Percentiles rank a stretch among this genome's conserved stretches.
These are phyloP conservation scores for Podabrus alpinus DNA, from an alignment of 2,888 invertebrate genomes.

Conservation along the genomic window DNA sequence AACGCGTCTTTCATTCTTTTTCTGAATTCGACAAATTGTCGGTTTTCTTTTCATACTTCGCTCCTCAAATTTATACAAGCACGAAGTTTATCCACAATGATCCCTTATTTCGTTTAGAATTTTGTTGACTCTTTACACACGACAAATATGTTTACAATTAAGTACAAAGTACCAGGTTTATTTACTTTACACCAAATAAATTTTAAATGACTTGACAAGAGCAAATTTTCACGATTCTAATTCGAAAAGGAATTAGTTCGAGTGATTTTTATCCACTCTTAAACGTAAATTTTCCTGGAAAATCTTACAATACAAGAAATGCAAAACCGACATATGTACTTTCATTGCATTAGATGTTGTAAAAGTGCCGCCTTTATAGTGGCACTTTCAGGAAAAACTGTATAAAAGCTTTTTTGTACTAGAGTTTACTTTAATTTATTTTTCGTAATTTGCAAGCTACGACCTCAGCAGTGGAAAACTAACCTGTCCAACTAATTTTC, in stretches of 20 bases:
- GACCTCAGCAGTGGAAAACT: too few relatives aligned
- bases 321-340: too few relatives aligned
- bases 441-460: too few relatives aligned
- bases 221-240: neutral
- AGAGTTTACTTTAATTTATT: too few relatives aligned
- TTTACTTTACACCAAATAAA: neutral
- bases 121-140: neutral
- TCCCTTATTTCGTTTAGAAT: constrained; percentile 8
- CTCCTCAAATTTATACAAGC: neutral
- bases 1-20: neutral
- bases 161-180: neutral
- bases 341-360: too few relatives aligned
- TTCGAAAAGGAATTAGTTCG: neutral
- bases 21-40: constrained; percentile 8
- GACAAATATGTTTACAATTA: neutral
- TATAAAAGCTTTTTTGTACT: too few relatives aligned
- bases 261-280: neutral
- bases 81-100: constrained; percentile 7
- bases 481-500: too few relatives aligned
- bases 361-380: too few relatives aligned
- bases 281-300: too few relatives aligned
- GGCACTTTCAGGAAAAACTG: too few relatives aligned
- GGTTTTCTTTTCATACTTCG: constrained; percentile 6
- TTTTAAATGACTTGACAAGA: neutral
- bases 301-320: too few relatives aligned